Evolutionary conservation across 2,797 vertebrate species (phyloP).

Genomic region (Gymnoscopelus braueri): DNA sequence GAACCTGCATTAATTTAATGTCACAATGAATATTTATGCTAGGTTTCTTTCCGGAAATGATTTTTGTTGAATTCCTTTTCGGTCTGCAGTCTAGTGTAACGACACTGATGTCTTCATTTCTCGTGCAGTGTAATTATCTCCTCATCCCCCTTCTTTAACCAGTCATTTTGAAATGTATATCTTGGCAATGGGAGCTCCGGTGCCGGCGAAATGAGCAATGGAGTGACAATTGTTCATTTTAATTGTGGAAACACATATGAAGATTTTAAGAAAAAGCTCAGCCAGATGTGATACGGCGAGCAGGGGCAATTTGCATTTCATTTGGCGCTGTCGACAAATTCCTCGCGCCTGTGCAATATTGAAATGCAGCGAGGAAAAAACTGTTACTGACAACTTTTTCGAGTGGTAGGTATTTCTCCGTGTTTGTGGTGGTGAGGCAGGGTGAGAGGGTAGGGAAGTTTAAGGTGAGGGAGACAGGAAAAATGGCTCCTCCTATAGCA

Average conservation of each 20-base stretch:
- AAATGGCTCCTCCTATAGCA: constrained; percentile 69
- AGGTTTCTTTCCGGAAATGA: constrained; percentile 36
- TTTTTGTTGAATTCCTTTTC: constrained; percentile 27
- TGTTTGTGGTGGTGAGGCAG: constrained; percentile 17
- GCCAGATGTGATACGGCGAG: constrained; percentile 72
- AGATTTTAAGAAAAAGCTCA: constrained; percentile 54
- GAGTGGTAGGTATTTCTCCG: constrained; percentile 33
- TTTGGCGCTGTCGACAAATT: constrained; percentile 61
- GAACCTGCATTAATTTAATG: constrained; percentile 28
- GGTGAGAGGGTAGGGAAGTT: neutral
- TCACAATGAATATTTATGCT: constrained; percentile 63
- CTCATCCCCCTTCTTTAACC: constrained; percentile 28
- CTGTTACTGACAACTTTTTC: constrained; percentile 47
- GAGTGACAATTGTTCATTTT: constrained; percentile 67
- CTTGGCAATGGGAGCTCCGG: constrained; percentile 30
- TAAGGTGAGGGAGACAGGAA: neutral
- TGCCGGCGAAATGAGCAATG: constrained; percentile 40
- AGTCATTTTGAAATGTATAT: constrained; percentile 71
- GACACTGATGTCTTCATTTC: constrained; percentile 61
- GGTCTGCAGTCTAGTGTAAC: constrained; percentile 38
- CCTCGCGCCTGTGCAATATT: constrained; percentile 49
- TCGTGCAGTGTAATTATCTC: constrained; percentile 62
- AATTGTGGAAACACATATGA: constrained; percentile 72
- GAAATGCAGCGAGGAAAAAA: constrained; percentile 70
- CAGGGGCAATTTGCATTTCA: constrained; percentile 74